Conservation (phyloP, 1,140 invertebrate genomes). For the Steinernema khuongi region DNA sequence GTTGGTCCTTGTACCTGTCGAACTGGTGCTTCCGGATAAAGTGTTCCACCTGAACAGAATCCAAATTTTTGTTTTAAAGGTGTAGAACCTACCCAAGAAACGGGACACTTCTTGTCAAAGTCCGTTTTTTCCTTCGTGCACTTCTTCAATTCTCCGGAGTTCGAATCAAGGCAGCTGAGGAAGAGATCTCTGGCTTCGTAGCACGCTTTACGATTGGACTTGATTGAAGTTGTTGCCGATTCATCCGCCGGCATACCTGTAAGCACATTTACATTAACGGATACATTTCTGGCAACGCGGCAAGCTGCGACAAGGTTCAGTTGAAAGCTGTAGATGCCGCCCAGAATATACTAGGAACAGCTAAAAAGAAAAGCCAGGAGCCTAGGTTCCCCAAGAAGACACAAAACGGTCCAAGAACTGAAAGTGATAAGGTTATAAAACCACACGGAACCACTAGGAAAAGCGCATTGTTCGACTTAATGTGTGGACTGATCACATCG, state of each 20-base stretch:
- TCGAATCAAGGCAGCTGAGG: neutral
- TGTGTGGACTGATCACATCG: too few relatives aligned
- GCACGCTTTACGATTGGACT: neutral
- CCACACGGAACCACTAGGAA: too few relatives aligned
- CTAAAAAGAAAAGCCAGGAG: too few relatives aligned
- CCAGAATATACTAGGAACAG: too few relatives aligned
- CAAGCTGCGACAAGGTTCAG: too few relatives aligned
- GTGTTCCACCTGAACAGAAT: neutral
- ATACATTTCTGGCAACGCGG: too few relatives aligned
- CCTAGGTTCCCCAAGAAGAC: too few relatives aligned
- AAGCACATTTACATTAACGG: too few relatives aligned
- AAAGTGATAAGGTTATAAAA: too few relatives aligned
- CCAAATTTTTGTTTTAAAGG: neutral
- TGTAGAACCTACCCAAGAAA: neutral
- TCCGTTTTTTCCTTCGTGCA: neutral
- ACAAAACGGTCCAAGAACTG: too few relatives aligned
- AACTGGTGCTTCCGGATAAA: slow-evolving; percentile 7
- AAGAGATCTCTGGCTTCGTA: slow-evolving; percentile 9
- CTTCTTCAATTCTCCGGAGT: neutral
- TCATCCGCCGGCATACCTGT: neutral
- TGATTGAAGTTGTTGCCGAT: neutral
- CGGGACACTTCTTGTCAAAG: slow-evolving; percentile 3
- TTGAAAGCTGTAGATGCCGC: too few relatives aligned
- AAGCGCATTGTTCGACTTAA: too few relatives aligned
- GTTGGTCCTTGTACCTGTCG: neutral